Base-by-base conservation (phyloP, 2,797 vertebrate genomes). In the Ambastaia sidthimunki region DNA sequence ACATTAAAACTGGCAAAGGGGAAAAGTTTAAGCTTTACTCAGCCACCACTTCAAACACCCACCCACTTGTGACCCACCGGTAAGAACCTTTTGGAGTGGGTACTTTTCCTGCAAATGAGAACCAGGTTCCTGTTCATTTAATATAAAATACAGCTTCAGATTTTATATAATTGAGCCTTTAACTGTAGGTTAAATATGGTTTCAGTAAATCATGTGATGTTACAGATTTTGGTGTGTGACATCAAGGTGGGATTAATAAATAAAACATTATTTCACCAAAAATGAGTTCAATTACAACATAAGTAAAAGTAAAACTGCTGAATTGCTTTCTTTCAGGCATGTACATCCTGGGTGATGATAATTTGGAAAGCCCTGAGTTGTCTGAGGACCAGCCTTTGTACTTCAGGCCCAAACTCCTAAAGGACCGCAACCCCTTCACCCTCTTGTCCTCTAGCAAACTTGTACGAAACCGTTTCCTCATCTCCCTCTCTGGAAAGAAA, bases 401-500 rank as follows among this genome's bases (percentile, higher is more conserved):
- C 85, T 92, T 96, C 76, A 94, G 95, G 84, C 91, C 96, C 80
- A 98, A 97, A 85, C 95, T 96, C 0, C 87, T 95, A 74, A 99
- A 99, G 88, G 97, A 98, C 89, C 95, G 96, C 85, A 96, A 94
- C 89, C 95, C 97, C 19, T 97, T 99, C 87, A 96, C 96, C 4
- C 96, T 99, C 86, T 93, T 98, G 86, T 93, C 94, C 62, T 97
- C 97, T 65, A 96, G 96, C 0, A 97, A 95, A 82, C 96, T 97
- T 23, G 96, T 97, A 59, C 97, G 96, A 80, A 96, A 94, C 76
- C 96, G 97, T 63, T 95, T 99, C 87, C 94, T 99, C 81, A 98
- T 98, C 73, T 96, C 96, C 23, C 93, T 99, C 3, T 96, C 98
- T 13, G 97, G 95, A 90, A 99, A 99, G 93, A 99, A 99, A 74